phyloP scores from a whole-genome alignment of 2,888 invertebrate species.

The Eristalis tenax region DNA sequence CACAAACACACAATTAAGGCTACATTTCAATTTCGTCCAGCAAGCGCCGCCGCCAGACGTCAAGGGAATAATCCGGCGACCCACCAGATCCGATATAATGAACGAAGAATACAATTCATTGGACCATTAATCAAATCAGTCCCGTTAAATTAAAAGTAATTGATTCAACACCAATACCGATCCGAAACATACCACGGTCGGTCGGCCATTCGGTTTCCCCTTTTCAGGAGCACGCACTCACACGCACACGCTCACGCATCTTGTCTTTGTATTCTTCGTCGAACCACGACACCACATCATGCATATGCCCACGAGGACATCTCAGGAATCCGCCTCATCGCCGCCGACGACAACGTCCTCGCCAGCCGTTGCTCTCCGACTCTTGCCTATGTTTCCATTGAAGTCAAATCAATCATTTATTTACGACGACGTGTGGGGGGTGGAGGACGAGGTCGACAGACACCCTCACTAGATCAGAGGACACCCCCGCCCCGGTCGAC shows the following conservation, averaged over 20 bases:
- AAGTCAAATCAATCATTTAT: slow-evolving; percentile 70
- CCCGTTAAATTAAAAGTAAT: slow-evolving; percentile 77
- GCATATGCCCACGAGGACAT: slow-evolving; percentile 51
- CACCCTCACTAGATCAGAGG: slow-evolving; percentile 11
- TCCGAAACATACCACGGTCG: slow-evolving; percentile 68
- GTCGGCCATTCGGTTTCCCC: slow-evolving; percentile 64
- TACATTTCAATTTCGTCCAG: slow-evolving; percentile 1
- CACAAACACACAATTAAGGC: neutral
- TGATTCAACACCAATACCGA: slow-evolving; percentile 75
- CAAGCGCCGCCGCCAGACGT: neutral
- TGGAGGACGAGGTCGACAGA: slow-evolving; percentile 23
- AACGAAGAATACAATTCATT: slow-evolving; percentile 68
- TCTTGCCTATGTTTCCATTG: slow-evolving; percentile 21
- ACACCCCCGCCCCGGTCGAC: slow-evolving; percentile 11
- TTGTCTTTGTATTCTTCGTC: neutral
- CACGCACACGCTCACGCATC: neutral
- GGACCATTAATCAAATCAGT: slow-evolving; percentile 77
- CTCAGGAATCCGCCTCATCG: slow-evolving; percentile 39
- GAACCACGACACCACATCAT: slow-evolving; percentile 63
- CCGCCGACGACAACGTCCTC: neutral
- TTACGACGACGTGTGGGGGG: slow-evolving; percentile 36
- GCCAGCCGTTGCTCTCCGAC: slow-evolving; percentile 31
- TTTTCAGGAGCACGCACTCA: neutral
- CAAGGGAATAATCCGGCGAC: slow-evolving; percentile 13
- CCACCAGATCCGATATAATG: slow-evolving; percentile 31